Percentiles rank a stretch among this genome's conserved stretches.
These are phyloP conservation scores for Ophioderma brevispina DNA, from an alignment of 35 echinoderm and acorn worm genomes.

Conservation along the genomic window DNA sequence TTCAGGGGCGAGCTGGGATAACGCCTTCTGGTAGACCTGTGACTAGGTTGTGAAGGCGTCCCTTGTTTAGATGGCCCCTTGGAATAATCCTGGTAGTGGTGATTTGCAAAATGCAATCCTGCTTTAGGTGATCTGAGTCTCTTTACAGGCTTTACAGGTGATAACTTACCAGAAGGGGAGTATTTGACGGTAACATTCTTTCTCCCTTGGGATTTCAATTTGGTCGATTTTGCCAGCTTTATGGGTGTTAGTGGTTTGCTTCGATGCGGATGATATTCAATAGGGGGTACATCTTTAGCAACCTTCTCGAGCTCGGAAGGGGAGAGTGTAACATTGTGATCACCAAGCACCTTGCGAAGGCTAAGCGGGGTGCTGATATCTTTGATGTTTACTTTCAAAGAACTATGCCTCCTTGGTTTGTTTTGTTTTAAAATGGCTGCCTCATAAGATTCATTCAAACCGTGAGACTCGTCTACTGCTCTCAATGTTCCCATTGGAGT, in stretches of 20 bases:
- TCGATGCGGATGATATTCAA: constrained; percentile 20
- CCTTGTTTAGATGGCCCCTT: neutral
- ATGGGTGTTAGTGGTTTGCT: constrained; percentile 39
- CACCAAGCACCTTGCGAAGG: neutral
- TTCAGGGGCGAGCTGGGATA: constrained; percentile 51
- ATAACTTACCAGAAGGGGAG: neutral
- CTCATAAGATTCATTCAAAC: constrained; percentile 22
- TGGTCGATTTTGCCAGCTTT: constrained; percentile 22
- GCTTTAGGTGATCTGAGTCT: constrained; percentile 20
- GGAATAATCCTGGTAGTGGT: neutral
- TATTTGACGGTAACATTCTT: constrained; percentile 40
- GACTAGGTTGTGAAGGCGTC: neutral
- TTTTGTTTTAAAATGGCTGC: neutral
- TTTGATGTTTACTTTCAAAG: neutral
- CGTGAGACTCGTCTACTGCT: neutral
- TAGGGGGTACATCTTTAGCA: neutral
- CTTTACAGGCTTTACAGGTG: constrained; percentile 47
- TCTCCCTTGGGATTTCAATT: constrained; percentile 1
- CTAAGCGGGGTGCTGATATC: neutral
- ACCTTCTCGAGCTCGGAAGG: neutral
- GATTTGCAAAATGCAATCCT: neutral
- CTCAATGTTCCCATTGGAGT: too few species aligned
- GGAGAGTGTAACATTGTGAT: neutral
- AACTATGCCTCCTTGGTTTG: neutral
- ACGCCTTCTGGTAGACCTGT: constrained; percentile 22